phyloP scores from a whole-genome alignment of 2,113 vertebrate species.

The Aleadryas rufinucha region DNA sequence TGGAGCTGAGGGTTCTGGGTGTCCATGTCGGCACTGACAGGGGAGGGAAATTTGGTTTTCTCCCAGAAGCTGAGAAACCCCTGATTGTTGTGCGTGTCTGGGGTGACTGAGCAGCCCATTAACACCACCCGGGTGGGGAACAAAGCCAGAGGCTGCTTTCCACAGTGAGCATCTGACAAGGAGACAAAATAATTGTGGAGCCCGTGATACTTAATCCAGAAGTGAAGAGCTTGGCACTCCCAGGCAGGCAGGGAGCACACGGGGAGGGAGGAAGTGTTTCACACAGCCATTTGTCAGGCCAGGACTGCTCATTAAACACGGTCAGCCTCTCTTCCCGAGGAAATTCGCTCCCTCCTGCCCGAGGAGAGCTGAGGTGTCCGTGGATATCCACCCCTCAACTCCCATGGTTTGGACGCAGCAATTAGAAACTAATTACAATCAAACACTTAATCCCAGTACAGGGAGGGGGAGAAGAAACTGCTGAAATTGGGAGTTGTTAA shows the following conservation, averaged over 20 bases:
- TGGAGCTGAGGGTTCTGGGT: background rate
- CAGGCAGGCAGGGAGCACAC: background rate
- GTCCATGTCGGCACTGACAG: rapidly evolving
- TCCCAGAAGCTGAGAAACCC: background rate
- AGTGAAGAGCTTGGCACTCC: background rate
- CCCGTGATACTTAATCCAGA: background rate
- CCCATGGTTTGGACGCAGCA: conserved; percentile 2
- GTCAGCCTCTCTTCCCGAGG: background rate
- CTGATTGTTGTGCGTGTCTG: background rate
- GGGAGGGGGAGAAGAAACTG: background rate
- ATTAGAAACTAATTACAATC: conserved; percentile 65
- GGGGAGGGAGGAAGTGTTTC: background rate
- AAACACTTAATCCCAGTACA: conserved; percentile 56
- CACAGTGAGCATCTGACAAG: background rate
- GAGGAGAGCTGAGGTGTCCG: background rate
- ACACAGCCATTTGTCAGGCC: conserved; percentile 29
- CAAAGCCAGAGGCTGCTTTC: background rate
- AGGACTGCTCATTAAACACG: background rate
- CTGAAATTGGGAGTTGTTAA: conserved; percentile 60
- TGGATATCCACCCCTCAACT: background rate
- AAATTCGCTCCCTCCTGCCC: background rate
- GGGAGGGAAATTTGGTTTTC: rapidly evolving
- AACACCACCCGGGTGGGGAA: background rate
- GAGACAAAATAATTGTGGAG: background rate
- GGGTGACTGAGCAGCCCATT: background rate